These are phyloP conservation scores for Melanotaenia nigrans DNA, from an alignment of 2,797 vertebrate species.

Conservation along the genomic window DNA sequence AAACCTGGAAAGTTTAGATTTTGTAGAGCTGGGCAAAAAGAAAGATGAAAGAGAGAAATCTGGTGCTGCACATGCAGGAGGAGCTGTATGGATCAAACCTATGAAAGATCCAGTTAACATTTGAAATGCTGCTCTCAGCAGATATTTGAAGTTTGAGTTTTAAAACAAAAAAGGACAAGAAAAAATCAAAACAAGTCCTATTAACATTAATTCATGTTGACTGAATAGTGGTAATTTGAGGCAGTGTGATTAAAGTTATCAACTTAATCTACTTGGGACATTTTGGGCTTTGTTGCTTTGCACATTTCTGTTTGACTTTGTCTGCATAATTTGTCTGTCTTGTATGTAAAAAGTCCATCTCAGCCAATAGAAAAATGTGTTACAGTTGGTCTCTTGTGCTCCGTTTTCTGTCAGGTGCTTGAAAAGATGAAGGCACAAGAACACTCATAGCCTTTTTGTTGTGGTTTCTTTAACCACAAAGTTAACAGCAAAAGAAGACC, in stretches of 20 bases:
- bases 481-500: conserved; percentile 21
- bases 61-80: background rate
- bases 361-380: background rate
- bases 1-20: background rate
- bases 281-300: conserved; percentile 11
- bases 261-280: background rate
- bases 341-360: conserved; percentile 10
- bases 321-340: conserved; percentile 8
- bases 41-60: conserved; percentile 1
- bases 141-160: background rate
- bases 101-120: background rate
- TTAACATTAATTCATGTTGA: background rate
- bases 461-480: conserved; percentile 14
- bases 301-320: conserved; percentile 29
- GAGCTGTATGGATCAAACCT: background rate
- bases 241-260: background rate
- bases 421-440: conserved; percentile 9
- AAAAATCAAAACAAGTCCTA: background rate
- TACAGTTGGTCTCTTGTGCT: conserved; percentile 42
- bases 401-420: conserved; percentile 1
- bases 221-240: background rate
- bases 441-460: background rate
- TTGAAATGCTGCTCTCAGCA: background rate
- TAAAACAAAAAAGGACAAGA: background rate
- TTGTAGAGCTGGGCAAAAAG: background rate